Evolutionary conservation across 2,113 vertebrate species (phyloP).

Genomic region (Cyanoramphus novaezelandiae): DNA sequence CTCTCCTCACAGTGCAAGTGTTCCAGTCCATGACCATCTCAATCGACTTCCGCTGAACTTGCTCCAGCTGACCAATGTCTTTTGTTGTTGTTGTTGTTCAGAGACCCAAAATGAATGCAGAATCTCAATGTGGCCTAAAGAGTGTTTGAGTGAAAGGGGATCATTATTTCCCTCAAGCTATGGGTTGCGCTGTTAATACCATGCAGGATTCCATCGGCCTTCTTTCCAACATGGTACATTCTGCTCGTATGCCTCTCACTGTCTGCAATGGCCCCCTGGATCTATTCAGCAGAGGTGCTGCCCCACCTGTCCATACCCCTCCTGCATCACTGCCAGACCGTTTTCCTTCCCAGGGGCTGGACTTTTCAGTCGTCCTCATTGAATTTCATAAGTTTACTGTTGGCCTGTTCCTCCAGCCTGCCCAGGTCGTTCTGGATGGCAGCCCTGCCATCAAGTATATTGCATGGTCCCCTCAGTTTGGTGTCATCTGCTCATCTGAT

Average conservation of each 20-base stretch:
- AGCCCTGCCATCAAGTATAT: background rate
- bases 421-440: background rate
- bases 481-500: background rate
- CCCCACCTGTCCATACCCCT: too few relatives aligned
- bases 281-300: background rate
- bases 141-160: background rate
- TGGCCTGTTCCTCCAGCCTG: background rate
- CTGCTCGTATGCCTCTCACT: background rate
- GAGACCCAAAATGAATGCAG: background rate
- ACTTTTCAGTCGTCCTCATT: background rate
- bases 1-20: background rate
- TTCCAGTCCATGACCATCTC: background rate
- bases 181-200: accelerated
- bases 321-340: accelerated
- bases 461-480: background rate
- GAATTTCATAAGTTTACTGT: background rate
- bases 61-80: background rate
- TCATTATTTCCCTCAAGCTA: background rate
- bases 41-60: background rate
- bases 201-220: background rate
- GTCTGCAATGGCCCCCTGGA: background rate
- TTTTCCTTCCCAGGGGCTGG: background rate
- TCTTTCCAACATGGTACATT: background rate
- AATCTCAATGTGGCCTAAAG: background rate
- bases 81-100: background rate